Evolutionary conservation across 2,113 vertebrate genomes (phyloP), one percentile per base, ranked within the genome.

Genomic region (Podarcis raffonei): DNA sequence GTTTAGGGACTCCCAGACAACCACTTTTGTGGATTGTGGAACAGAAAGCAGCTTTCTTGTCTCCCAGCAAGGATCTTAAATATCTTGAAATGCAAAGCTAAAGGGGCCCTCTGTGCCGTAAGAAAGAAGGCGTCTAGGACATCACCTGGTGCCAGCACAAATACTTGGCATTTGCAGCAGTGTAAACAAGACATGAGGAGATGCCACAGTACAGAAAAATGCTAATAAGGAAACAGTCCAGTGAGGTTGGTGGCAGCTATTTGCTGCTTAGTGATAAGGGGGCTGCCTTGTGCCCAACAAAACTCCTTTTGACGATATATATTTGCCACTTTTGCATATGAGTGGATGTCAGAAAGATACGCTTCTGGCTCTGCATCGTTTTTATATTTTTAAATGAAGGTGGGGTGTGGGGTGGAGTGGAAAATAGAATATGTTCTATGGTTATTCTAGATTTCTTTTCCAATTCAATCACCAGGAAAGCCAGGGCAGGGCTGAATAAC

Each of bases 101-200:
- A 80, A 89, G 93, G 4, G 2, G 84, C 86, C 93, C 95, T 90
- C 76, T 7, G 87, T 95, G 93, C 96, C 96, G 93, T 91, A 32
- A 95, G 90, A 71, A 92, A 87, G 84, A 90, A 94, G 81, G 88
- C 93, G 97, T 97, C 96, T 95, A 89, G 90, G 96, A 96, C 96
- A 97, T 95, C 87, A 86, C 95, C 95, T 92, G 91, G 89, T 93
- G 97, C 97, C 96, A 97, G 97, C 97, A 94, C 95, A 97, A 98
- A 97, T 93, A 95, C 96, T 96, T 97, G 94, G 94, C 96, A 91
- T 97, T 95, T 96, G 96, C 93, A 91, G 78, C 93, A 96, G 92
- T 95, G 87, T 90, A 69, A 95, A 95, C 32, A 82, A 94, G 89
- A 84, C n/a, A 81, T 89, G 90, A 89, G 90, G 90, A 93, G 94